A percentile compares a stretch with the other conserved stretches of the same genome.
These are phyloP conservation scores for Drosophila sp. DNA, from an alignment of 1,140 invertebrate species.

Conservation along the genomic window DNA sequence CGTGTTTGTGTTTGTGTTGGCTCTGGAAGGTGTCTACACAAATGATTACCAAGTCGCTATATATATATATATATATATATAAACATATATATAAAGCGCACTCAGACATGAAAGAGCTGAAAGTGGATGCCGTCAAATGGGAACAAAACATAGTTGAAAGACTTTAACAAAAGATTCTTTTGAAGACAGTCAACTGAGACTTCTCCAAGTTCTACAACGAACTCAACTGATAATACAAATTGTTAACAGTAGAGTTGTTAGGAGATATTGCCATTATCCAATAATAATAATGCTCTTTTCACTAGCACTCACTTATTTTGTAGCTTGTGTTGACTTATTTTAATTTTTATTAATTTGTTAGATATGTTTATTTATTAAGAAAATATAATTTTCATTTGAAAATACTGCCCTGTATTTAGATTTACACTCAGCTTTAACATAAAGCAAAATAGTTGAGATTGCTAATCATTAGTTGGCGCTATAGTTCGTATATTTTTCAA, in stretches of 20 bases:
- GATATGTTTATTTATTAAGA: too few species aligned
- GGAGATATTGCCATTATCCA: background rate
- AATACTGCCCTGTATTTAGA: too few species aligned
- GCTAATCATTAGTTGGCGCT: too few species aligned
- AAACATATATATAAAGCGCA: constrained; percentile 52
- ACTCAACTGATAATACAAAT: constrained; percentile 27
- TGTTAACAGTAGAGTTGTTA: background rate
- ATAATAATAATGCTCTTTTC: background rate
- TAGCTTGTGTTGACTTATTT: background rate
- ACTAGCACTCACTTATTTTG: background rate
- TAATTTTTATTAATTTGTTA: too few species aligned
- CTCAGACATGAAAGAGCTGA: constrained; percentile 55
- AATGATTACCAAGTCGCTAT: constrained; percentile 51
- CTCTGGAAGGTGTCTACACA: constrained; percentile 60
- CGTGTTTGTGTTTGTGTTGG: constrained; percentile 10
- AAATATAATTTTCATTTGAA: too few species aligned
- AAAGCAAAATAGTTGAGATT: too few species aligned
- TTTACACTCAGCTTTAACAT: too few species aligned
- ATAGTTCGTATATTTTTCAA: too few species aligned
- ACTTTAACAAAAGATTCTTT: constrained; percentile 32
- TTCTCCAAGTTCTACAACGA: constrained; percentile 6
- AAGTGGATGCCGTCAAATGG: constrained; percentile 27
- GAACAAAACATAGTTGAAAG: constrained; percentile 15
- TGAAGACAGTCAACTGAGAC: constrained; percentile 7
- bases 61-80: too few species aligned